These are phyloP conservation scores for Proterorhinus semilunaris DNA, from an alignment of 2,113 vertebrate genomes.

Conservation along the genomic window DNA sequence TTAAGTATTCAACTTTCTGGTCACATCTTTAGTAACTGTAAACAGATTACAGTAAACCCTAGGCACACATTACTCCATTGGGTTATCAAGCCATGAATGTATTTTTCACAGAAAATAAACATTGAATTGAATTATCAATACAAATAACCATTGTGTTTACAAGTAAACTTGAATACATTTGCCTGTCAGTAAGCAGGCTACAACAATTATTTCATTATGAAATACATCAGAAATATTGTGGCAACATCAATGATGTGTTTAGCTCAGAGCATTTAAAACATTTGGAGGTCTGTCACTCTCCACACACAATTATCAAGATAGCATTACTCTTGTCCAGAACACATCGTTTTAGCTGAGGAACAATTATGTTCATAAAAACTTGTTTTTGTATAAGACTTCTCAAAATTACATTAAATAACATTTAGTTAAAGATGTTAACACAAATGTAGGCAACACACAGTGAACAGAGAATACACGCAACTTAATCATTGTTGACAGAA, in stretches of 20 bases:
- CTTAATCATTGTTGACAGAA: constrained; percentile 59
- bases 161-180: constrained; percentile 51
- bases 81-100: constrained; percentile 50
- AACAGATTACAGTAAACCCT: constrained; percentile 57
- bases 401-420: constrained; percentile 61
- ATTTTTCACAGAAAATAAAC: constrained; percentile 69
- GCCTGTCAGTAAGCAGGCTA: constrained; percentile 57
- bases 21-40: constrained; percentile 44
- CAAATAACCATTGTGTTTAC: constrained; percentile 54
- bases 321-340: constrained; percentile 29
- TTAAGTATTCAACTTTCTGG: constrained; percentile 25
- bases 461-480: constrained; percentile 63
- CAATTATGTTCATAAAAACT: constrained; percentile 41
- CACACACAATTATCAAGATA: constrained; percentile 29
- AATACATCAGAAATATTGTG: constrained; percentile 63
- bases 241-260: constrained; percentile 55
- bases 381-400: constrained; percentile 34
- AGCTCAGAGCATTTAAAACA: constrained; percentile 51
- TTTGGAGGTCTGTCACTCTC: constrained; percentile 48
- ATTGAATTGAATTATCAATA: constrained; percentile 54
- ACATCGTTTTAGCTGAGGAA: constrained; percentile 39
- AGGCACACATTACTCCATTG: constrained; percentile 50
- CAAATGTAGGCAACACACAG: constrained; percentile 66
- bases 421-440: constrained; percentile 54
- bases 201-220: constrained; percentile 70